These are phyloP conservation scores for Cichladusa arquata DNA, from an alignment of 2,113 vertebrate genomes.

Conservation along the genomic window DNA sequence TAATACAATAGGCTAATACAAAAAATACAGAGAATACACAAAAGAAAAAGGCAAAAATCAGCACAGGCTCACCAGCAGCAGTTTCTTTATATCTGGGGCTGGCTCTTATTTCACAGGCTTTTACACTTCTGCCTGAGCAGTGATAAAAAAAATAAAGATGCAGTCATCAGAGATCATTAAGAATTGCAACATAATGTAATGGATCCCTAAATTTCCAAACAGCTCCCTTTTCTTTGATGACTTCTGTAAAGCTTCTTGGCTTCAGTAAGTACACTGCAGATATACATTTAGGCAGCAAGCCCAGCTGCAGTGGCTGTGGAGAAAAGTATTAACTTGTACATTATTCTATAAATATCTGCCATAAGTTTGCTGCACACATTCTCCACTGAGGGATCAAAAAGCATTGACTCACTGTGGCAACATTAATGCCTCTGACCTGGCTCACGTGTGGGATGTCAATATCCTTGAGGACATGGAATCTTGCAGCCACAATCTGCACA, in stretches of 20 bases:
- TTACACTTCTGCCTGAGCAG: neutral
- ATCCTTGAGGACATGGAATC: neutral
- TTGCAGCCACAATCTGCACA: neutral
- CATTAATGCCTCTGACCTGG: neutral
- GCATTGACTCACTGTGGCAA: neutral
- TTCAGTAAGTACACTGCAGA: neutral
- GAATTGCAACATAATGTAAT: neutral
- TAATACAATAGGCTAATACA: neutral
- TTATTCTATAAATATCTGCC: neutral
- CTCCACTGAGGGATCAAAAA: neutral
- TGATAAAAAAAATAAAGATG: neutral
- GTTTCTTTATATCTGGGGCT: neutral
- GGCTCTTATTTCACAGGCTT: neutral
- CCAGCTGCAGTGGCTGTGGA: neutral
- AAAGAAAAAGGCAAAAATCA: neutral
- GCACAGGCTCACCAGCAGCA: neutral
- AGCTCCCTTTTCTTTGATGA: neutral
- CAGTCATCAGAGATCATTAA: neutral
- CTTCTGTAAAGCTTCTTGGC: neutral
- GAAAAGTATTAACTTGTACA: neutral
- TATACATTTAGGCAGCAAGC: neutral
- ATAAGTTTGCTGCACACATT: neutral
- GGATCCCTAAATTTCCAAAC: neutral
- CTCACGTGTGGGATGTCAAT: neutral
- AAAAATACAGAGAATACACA: neutral